Percentiles rank a stretch among this genome's conserved stretches.
Evolutionary conservation across 2,888 invertebrate species (phyloP).

Genomic region (Pandemis corylana): DNA sequence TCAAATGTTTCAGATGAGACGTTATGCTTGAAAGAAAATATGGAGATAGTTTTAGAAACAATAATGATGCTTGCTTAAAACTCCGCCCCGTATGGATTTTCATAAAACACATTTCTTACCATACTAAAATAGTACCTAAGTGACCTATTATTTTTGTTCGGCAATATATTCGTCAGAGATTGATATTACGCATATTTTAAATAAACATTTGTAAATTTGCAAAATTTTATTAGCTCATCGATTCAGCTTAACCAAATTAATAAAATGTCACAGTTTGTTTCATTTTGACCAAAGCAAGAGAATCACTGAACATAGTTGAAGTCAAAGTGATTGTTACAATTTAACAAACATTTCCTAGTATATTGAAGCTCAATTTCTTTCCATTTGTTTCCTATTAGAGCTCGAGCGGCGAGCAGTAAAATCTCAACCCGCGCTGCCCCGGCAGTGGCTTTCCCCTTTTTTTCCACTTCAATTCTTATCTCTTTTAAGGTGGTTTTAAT

Average conservation of each 20-base stretch:
- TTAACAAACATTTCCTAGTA: slow-evolving; percentile 16
- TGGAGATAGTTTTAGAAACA: background rate
- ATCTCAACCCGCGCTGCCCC: slow-evolving; percentile 19
- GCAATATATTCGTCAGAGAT: too few species aligned
- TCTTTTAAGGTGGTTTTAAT: slow-evolving; percentile 40
- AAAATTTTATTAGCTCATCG: background rate
- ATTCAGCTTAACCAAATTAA: background rate
- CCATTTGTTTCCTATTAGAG: slow-evolving; percentile 31
- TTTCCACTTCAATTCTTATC: slow-evolving; percentile 37
- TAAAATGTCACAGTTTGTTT: background rate
- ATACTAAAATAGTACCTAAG: too few species aligned
- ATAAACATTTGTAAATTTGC: background rate
- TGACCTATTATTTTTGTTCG: too few species aligned
- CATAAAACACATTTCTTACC: too few species aligned
- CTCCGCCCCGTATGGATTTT: too few species aligned
- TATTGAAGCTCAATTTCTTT: slow-evolving; percentile 24
- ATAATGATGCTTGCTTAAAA: too few species aligned
- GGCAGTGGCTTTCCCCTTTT: slow-evolving; percentile 23
- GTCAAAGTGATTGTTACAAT: slow-evolving; percentile 13
- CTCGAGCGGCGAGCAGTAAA: slow-evolving; percentile 27
- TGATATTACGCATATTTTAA: too few species aligned
- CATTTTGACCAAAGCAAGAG: background rate
- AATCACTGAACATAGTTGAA: background rate
- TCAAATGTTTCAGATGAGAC: background rate
- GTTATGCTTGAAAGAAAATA: background rate